Evolutionary conservation across 2,797 vertebrate genomes (phyloP).

Genomic region (Xyrichtys novacula): DNA sequence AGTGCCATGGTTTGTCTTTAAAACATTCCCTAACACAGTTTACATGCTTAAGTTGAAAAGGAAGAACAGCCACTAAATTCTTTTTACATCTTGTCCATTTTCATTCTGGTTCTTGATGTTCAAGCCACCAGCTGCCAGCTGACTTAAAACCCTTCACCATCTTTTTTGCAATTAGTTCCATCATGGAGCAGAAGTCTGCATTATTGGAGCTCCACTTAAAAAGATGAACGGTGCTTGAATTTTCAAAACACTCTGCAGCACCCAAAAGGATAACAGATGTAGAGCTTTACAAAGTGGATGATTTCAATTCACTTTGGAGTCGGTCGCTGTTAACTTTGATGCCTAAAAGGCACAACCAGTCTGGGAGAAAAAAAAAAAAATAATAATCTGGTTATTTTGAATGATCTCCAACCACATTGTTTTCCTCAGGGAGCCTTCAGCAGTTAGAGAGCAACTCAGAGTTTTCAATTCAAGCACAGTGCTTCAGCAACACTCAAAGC

Average conservation of each 20-base stretch:
- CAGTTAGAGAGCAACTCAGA: conserved; percentile 7
- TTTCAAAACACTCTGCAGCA: conserved; percentile 21
- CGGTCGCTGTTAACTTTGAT: conserved; percentile 26
- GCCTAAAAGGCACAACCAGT: conserved; percentile 22
- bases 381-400: neutral
- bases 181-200: conserved; percentile 24
- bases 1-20: neutral
- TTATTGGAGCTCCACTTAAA: conserved; percentile 23
- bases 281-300: conserved; percentile 33
- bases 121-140: conserved; percentile 1
- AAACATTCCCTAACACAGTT: conserved; percentile 8
- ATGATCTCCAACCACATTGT: conserved; percentile 20
- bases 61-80: neutral
- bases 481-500: conserved; percentile 31
- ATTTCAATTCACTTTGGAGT: conserved; percentile 39
- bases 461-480: conserved; percentile 5
- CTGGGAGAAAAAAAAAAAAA: neutral
- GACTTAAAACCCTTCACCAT: conserved; percentile 9
- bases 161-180: conserved; percentile 32
- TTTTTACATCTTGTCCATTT: neutral
- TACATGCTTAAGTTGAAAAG: conserved; percentile 10
- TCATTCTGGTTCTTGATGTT: conserved; percentile 10
- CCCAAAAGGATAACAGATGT: conserved; percentile 29
- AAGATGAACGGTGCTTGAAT: conserved; percentile 36
- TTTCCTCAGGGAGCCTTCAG: conserved; percentile 22